These are phyloP conservation scores for Amphiprion ocellaris DNA, from an alignment of 2,113 vertebrate genomes.

Conservation along the genomic window DNA sequence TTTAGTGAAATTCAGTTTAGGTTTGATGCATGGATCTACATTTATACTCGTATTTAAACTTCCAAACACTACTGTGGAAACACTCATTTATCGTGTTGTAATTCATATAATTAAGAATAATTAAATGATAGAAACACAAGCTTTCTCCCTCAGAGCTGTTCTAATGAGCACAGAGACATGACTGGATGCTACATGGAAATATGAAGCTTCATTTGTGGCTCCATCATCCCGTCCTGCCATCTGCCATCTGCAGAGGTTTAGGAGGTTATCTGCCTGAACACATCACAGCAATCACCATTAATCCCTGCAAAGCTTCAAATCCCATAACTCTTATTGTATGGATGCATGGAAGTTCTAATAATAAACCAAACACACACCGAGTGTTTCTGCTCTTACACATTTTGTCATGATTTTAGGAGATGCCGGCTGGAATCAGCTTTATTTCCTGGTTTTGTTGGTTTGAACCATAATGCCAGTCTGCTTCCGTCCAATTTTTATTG, in stretches of 20 bases:
- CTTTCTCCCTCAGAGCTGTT: not conserved
- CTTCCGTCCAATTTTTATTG: slow-evolving; percentile 9
- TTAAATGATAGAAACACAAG: not conserved
- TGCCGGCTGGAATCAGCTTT: not conserved
- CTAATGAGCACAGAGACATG: slow-evolving; percentile 7
- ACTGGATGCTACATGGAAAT: slow-evolving; percentile 52
- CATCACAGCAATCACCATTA: slow-evolving; percentile 76
- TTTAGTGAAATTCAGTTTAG: not conserved
- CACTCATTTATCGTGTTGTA: too few relatives aligned
- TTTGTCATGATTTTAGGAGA: not conserved
- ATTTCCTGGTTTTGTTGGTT: not conserved
- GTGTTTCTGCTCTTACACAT: not conserved
- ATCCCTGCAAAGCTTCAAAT: slow-evolving; percentile 81
- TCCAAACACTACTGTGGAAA: not conserved
- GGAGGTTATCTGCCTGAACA: slow-evolving; percentile 63
- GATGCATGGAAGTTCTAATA: slow-evolving; percentile 50
- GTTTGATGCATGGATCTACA: too few relatives aligned
- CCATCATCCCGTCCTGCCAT: slow-evolving; percentile 70
- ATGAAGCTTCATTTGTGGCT: slow-evolving; percentile 58
- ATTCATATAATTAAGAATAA: too few relatives aligned
- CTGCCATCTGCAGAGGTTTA: slow-evolving; percentile 77
- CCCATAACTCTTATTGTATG: slow-evolving; percentile 77
- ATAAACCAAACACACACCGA: slow-evolving; percentile 31
- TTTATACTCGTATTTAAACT: too few relatives aligned
- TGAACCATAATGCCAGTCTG: slow-evolving; percentile 26